Conservation (phyloP, 2,888 invertebrate species). For the Drosophila monieri region DNA sequence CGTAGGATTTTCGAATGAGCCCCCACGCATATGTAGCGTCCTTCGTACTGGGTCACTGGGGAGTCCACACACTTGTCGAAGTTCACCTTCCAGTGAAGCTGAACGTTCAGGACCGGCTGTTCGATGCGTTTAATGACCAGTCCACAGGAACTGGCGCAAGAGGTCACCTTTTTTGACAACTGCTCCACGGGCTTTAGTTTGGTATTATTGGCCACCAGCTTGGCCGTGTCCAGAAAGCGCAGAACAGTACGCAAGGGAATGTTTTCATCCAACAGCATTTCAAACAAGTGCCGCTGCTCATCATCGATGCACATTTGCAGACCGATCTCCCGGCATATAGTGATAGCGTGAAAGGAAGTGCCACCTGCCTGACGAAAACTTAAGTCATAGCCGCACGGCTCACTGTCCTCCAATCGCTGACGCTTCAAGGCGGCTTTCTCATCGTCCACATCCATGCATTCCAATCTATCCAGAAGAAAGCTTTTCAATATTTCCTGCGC, state of each 20-base stretch:
- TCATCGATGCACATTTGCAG: conserved; percentile 57
- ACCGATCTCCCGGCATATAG: conserved; percentile 73
- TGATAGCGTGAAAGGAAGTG: conserved; percentile 80
- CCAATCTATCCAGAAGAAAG: conserved; percentile 84
- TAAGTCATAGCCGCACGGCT: conserved; percentile 38
- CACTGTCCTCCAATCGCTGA: conserved; percentile 33
- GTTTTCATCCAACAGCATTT: conserved; percentile 68
- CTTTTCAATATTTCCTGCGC: conserved; percentile 84
- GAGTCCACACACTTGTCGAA: conserved; percentile 92
- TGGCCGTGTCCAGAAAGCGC: conserved; percentile 55
- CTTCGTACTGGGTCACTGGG: conserved; percentile 86
- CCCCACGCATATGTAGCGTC: conserved; percentile 86
- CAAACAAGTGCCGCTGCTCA: conserved; percentile 69
- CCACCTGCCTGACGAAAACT: conserved; percentile 75
- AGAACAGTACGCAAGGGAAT: conserved; percentile 57
- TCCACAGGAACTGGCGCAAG: conserved; percentile 9
- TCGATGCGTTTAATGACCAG: conserved; percentile 56
- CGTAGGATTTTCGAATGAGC: conserved; percentile 90
- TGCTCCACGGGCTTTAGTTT: conserved; percentile 59
- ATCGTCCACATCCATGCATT: conserved; percentile 37
- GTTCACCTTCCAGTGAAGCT: conserved; percentile 69
- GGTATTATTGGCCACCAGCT: conserved; percentile 53
- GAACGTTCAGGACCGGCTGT: conserved; percentile 40
- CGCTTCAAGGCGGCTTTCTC: conserved; percentile 23
- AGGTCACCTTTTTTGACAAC: background rate